Evolutionary conservation across 92 coral and sea anemone genomes (phyloP), one percentile per base, ranked within the genome.

Genomic region (Anthopleura xanthogrammica): DNA sequence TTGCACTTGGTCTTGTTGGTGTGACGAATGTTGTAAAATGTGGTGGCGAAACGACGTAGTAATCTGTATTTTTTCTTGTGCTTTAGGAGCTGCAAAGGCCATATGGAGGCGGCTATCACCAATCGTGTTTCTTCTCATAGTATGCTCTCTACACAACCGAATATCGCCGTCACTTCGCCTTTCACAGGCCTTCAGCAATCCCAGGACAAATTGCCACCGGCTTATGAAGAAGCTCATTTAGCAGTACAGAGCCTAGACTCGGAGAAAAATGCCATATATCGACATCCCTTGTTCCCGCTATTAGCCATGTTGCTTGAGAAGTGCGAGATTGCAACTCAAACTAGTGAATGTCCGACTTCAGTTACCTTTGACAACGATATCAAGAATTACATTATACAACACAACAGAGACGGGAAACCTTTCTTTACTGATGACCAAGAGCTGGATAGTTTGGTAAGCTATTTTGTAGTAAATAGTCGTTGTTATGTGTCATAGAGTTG

Each of bases 271-370:
- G 92, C 95, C 6, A 97, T 97, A 80, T 97, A 97, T 82, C 97
- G 97, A 41, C 99, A 97, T 86, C 99, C 99, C 20, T 86, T 97
- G 80, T 92, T 97, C 84, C 98, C 99, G 76, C 84, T 97, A 72
- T 93, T 97, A 8, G 98, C 98, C 2, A 94, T 92, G 95, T 68
- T 97, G 88, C 93, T 97, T 83, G 99, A 97, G 55, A 97, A 97
- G 82, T 97, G 99, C 90, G 99, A 97, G 82, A 93, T 91, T 76
- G 92, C 99, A 60, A 97, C 99, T n/a, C 94, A 89, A 72, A 97
- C 97, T 12, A 91, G 94, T 70, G 99, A 97, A 24, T 93, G 95
- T 16, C 92, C 97, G 52, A 93, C 95, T 64, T 89, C 97, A 7
- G 92, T 87, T 50, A 79, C 93, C 72, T 97, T 97, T 77, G 98